Conservation (phyloP, 30 jellyfish, hydroid and myxozoan genomes). For the Mastigias papua region DNA sequence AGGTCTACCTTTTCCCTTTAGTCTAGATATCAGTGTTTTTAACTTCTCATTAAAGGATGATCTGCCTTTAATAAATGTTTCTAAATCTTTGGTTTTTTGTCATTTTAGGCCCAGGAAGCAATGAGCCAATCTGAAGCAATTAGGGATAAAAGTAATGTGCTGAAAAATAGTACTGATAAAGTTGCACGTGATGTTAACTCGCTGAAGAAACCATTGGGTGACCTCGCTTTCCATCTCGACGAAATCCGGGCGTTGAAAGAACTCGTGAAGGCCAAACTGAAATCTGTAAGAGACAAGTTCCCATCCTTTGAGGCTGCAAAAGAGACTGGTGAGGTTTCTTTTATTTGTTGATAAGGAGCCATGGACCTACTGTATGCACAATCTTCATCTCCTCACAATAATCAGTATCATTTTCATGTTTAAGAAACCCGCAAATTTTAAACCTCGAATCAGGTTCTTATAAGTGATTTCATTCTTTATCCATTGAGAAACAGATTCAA, state of each 20-base stretch:
- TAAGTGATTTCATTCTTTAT: too few relatives aligned
- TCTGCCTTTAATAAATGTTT: background rate
- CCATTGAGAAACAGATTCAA: too few relatives aligned
- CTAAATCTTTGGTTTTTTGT: background rate
- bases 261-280: slow-evolving; percentile 58
- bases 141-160: slow-evolving; percentile 11
- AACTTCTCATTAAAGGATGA: too few relatives aligned
- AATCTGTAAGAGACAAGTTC: slow-evolving; percentile 56
- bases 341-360: background rate
- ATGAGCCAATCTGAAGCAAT: slow-evolving; percentile 56
- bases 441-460: too few relatives aligned
- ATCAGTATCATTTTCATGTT: too few relatives aligned
- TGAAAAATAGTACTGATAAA: slow-evolving; percentile 44
- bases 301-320: slow-evolving; percentile 44
- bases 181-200: slow-evolving; percentile 54
- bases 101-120: slow-evolving; percentile 87
- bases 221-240: slow-evolving; percentile 44
- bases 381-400: too few relatives aligned
- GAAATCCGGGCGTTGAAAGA: slow-evolving; percentile 69
- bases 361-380: too few relatives aligned
- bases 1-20: too few relatives aligned
- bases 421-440: too few relatives aligned
- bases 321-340: slow-evolving; percentile 21
- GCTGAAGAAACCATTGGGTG: slow-evolving; percentile 72
- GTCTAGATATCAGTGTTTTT: too few relatives aligned